These are phyloP conservation scores for Zosterops hypoxanthus DNA, from an alignment of 2,113 vertebrate species.

Conservation along the genomic window DNA sequence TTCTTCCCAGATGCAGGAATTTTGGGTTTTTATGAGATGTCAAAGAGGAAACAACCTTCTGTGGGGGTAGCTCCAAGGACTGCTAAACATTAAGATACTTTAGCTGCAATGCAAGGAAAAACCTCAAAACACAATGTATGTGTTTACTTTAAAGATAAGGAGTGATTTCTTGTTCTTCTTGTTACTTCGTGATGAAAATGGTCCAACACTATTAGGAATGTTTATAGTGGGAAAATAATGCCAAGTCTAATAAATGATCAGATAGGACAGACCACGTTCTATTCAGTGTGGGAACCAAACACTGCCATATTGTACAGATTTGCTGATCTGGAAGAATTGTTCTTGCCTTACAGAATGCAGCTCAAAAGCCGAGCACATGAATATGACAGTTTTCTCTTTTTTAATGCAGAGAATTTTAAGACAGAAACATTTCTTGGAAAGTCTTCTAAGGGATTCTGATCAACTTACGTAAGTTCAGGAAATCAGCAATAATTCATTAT, in stretches of 20 bases:
- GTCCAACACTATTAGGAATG: not conserved
- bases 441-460: slow-evolving; percentile 14
- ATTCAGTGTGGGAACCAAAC: slow-evolving; percentile 47
- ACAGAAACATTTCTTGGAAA: not conserved
- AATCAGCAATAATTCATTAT: not conserved
- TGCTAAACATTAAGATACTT: not conserved
- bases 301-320: slow-evolving; percentile 1
- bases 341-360: slow-evolving; percentile 17
- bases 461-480: not conserved
- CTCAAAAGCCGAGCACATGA: not conserved
- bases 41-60: not conserved
- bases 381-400: slow-evolving; percentile 7
- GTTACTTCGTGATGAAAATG: not conserved
- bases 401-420: slow-evolving; percentile 24
- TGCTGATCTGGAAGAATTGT: slow-evolving; percentile 18
- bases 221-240: slow-evolving; percentile 32
- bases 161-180: not conserved
- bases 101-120: not conserved
- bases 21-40: not conserved
- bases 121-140: not conserved
- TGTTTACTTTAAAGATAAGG: not conserved
- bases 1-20: not conserved
- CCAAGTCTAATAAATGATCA: not conserved
- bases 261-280: slow-evolving; percentile 19
- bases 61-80: not conserved